phyloP scores from a whole-genome alignment of 2,888 invertebrate species.

The Epinotia bilunana region DNA sequence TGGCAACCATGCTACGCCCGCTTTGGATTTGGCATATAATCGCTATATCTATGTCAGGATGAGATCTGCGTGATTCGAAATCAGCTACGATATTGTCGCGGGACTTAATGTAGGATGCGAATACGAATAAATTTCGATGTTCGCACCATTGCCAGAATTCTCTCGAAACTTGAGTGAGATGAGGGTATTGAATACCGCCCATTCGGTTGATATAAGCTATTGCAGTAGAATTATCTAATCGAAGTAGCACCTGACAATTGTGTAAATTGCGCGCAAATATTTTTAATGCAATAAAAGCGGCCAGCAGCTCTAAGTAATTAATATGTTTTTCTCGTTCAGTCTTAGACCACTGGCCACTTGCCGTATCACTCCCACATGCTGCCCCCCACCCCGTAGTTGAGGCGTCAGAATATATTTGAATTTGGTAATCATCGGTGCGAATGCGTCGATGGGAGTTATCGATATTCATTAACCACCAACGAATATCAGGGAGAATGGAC shows the following conservation, averaged over 20 bases:
- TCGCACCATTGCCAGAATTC: slow-evolving; percentile 41
- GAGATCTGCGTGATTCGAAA: slow-evolving; percentile 35
- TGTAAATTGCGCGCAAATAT: too few species aligned
- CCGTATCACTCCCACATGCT: slow-evolving; percentile 26
- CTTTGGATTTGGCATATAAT: too few species aligned
- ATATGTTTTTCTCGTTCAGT: slow-evolving; percentile 37
- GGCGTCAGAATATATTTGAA: slow-evolving; percentile 43
- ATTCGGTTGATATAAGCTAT: slow-evolving; percentile 40
- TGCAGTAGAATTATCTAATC: slow-evolving; percentile 45
- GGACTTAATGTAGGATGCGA: not conserved
- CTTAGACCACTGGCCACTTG: slow-evolving; percentile 41
- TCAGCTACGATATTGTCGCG: slow-evolving; percentile 44
- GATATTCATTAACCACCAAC: slow-evolving; percentile 41
- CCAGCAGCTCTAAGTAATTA: slow-evolving; percentile 43
- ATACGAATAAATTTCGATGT: slow-evolving; percentile 31
- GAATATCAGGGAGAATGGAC: slow-evolving; percentile 19
- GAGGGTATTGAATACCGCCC: slow-evolving; percentile 38
- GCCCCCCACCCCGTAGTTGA: slow-evolving; percentile 46
- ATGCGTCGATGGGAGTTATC: slow-evolving; percentile 17
- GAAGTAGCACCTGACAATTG: slow-evolving; percentile 42
- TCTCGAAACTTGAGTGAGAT: slow-evolving; percentile 22
- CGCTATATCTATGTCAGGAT: slow-evolving; percentile 45
- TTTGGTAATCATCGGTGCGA: slow-evolving; percentile 15
- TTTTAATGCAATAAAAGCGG: slow-evolving; percentile 17
- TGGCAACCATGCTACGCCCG: too few species aligned